phyloP scores from a whole-genome alignment of 2,888 invertebrate species.

The Pyrochroa serraticornis region DNA sequence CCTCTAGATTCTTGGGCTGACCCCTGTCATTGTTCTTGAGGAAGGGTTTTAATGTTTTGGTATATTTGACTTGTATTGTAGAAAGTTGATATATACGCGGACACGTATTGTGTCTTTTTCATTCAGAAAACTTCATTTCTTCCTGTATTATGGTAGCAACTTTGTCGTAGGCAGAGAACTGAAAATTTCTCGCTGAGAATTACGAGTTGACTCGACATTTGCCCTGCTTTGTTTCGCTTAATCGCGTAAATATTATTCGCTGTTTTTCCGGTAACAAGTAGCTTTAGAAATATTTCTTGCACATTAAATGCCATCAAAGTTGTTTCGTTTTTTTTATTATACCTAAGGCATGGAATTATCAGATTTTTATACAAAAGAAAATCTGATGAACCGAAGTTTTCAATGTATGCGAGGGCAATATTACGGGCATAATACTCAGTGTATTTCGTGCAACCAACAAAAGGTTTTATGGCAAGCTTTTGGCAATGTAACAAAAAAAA shows the following conservation, averaged over 20 bases:
- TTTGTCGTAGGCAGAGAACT: neutral
- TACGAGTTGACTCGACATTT: neutral
- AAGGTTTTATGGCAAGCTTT: no score
- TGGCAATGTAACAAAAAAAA: no score
- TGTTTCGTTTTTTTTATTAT: neutral
- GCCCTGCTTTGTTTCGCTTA: conserved; percentile 3
- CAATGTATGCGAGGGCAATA: neutral
- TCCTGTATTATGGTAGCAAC: conserved; percentile 1
- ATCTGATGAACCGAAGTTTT: conserved; percentile 5
- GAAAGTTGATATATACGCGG: conserved; percentile 23
- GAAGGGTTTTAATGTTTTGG: conserved; percentile 32
- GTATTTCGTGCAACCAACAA: neutral
- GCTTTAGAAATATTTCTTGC: no score
- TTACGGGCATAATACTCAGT: conserved; percentile 2
- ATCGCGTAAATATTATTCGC: neutral
- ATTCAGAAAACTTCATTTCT: neutral
- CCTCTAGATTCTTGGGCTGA: conserved; percentile 36
- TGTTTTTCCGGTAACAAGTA: no score
- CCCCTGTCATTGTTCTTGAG: conserved; percentile 41
- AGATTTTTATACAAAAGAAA: conserved; percentile 9
- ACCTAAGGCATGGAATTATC: conserved; percentile 5
- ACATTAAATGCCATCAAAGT: neutral
- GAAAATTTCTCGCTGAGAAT: neutral
- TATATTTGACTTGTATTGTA: conserved; percentile 34
- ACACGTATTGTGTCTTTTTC: conserved; percentile 10